Conservation (phyloP, 2,113 vertebrate species). For the Mus spicilegus region DNA sequence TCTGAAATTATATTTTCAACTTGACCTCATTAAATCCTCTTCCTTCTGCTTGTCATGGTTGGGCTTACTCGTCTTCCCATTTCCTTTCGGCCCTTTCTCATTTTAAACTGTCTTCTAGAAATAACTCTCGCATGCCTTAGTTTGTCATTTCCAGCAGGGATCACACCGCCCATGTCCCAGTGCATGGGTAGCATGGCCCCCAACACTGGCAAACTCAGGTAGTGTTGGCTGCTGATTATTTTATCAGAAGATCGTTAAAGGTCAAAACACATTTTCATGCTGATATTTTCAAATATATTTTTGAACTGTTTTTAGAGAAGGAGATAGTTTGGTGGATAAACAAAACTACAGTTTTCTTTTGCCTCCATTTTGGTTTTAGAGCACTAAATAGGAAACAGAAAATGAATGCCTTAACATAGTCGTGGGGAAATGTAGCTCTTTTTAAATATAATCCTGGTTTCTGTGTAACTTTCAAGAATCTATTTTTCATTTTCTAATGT, state of each 20-base stretch:
- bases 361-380: background rate
- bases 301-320: background rate
- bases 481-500: background rate
- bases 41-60: constrained; percentile 68
- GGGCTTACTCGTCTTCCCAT: background rate
- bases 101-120: constrained; percentile 62
- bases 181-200: background rate
- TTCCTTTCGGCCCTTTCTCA: constrained; percentile 46
- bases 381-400: background rate
- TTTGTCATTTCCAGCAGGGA: constrained; percentile 68
- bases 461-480: background rate
- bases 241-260: constrained; percentile 50
- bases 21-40: constrained; percentile 76
- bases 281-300: constrained; percentile 43
- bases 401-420: background rate
- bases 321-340: background rate
- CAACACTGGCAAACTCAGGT: background rate
- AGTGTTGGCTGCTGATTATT: background rate
- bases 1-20: constrained; percentile 71
- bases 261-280: constrained; percentile 51
- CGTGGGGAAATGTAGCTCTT: constrained; percentile 16
- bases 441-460: background rate
- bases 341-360: background rate
- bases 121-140: constrained; percentile 47
- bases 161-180: background rate